Evolutionary conservation across 2,113 vertebrate genomes (phyloP).

Genomic region (Herpailurus yagouaroundi): DNA sequence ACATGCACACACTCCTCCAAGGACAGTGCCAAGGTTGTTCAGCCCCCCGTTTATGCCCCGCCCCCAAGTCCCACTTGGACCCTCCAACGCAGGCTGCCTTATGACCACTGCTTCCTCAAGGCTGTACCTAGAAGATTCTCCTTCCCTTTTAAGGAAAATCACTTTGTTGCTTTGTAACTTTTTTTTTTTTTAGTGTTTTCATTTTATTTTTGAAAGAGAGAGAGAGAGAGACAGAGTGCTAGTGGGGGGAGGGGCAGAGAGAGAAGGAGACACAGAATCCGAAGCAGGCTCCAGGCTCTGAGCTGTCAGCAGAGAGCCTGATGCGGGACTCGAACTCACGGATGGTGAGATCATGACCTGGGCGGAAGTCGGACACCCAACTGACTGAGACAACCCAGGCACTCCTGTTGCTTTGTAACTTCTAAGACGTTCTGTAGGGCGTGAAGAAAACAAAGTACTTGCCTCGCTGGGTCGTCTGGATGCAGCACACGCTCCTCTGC

Average conservation of each 20-base stretch:
- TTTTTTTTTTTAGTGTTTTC: too few relatives aligned
- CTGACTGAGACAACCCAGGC: too few relatives aligned
- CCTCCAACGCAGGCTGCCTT: neutral
- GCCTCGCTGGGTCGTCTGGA: rapidly evolving
- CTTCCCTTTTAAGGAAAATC: neutral
- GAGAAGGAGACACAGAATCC: too few relatives aligned
- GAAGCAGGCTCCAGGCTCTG: too few relatives aligned
- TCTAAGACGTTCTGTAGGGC: neutral
- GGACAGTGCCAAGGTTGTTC: neutral
- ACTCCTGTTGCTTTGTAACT: neutral
- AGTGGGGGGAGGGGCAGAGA: too few relatives aligned
- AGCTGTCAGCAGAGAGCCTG: too few relatives aligned
- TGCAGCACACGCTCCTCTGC: rapidly evolving
- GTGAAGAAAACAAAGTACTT: neutral
- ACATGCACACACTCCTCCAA: neutral
- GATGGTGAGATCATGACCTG: too few relatives aligned
- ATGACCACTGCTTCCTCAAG: neutral
- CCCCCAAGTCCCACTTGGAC: rapidly evolving
- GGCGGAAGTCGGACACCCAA: too few relatives aligned
- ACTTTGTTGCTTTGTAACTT: neutral
- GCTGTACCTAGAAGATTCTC: neutral
- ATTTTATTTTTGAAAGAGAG: too few relatives aligned
- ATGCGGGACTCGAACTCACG: too few relatives aligned
- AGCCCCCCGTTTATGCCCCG: neutral
- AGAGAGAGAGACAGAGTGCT: too few relatives aligned